A percentile compares a stretch with the other conserved stretches of the same genome.
phyloP scores from a whole-genome alignment of 2,113 vertebrate genomes.

The Dasyprocta punctata region DNA sequence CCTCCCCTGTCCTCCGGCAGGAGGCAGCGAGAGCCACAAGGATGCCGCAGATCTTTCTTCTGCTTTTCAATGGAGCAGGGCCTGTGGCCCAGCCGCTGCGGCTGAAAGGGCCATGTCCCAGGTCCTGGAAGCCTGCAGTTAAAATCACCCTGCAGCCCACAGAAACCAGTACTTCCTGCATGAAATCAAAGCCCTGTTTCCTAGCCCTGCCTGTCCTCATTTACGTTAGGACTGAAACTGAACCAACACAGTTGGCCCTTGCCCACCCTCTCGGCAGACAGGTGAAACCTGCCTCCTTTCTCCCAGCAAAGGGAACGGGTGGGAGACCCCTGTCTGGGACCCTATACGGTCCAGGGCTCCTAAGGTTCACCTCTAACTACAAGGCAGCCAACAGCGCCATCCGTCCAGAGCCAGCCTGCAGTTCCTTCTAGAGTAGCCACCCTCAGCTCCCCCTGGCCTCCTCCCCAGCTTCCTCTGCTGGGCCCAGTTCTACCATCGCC shows the following conservation, averaged over 20 bases:
- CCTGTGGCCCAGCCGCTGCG: too few species aligned
- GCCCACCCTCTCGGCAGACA: background rate
- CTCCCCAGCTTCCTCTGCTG: background rate
- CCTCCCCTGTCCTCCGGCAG: background rate
- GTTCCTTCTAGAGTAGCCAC: background rate
- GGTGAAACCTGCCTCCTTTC: background rate
- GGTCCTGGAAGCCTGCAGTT: background rate
- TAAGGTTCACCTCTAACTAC: background rate
- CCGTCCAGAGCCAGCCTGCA: background rate
- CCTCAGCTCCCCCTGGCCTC: background rate
- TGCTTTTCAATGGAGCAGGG: background rate
- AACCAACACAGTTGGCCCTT: background rate
- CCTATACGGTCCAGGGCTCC: background rate
- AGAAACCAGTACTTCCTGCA: background rate
- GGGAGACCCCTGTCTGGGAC: too few species aligned
- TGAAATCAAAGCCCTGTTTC: background rate
- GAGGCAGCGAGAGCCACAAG: background rate
- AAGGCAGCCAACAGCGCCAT: background rate
- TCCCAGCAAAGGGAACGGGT: background rate
- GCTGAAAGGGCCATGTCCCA: background rate
- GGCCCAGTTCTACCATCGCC: background rate
- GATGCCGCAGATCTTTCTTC: background rate
- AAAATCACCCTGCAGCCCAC: background rate
- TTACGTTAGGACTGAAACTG: background rate
- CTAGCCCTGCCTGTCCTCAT: background rate